Percentiles rank a stretch among this genome's conserved stretches.
Conservation (phyloP, 1,140 invertebrate genomes). For the Drosophila punjabiensis region DNA sequence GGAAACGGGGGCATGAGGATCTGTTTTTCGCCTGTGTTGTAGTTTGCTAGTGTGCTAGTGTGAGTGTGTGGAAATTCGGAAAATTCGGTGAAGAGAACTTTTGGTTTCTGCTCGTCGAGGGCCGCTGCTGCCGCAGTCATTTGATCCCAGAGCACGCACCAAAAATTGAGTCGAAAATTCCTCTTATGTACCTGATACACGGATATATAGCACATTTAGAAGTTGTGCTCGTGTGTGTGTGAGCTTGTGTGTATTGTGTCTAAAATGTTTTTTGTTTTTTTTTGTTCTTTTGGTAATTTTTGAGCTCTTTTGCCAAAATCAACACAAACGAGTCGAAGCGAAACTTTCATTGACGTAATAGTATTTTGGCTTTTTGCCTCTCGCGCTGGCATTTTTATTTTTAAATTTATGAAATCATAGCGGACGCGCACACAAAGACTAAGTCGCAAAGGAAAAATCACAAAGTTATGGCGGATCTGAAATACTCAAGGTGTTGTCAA, state of each 20-base stretch:
- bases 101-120: slow-evolving; percentile 26
- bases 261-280: slow-evolving; percentile 1
- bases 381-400: slow-evolving; percentile 58
- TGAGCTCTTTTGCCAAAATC: slow-evolving; percentile 78
- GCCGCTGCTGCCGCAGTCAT: slow-evolving; percentile 61
- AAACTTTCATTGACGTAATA: slow-evolving; percentile 80
- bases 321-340: slow-evolving; percentile 45
- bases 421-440: slow-evolving; percentile 21
- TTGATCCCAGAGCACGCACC: slow-evolving; percentile 71
- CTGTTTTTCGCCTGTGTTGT: slow-evolving; percentile 23
- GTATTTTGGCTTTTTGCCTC: slow-evolving; percentile 59
- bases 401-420: slow-evolving; percentile 82
- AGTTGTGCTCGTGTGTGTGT: slow-evolving; percentile 8
- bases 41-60: too few species aligned
- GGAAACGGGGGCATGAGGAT: slow-evolving; percentile 9
- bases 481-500: slow-evolving; percentile 58
- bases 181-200: slow-evolving; percentile 62
- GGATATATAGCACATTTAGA: slow-evolving; percentile 37
- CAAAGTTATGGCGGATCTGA: slow-evolving; percentile 28
- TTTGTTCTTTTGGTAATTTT: slow-evolving; percentile 19
- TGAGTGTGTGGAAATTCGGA: slow-evolving; percentile 44
- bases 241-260: slow-evolving; percentile 62
- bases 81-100: slow-evolving; percentile 32
- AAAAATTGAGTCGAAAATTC: slow-evolving; percentile 58
- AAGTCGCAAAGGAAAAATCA: slow-evolving; percentile 33